A percentile compares a stretch with the other conserved stretches of the same genome.
Evolutionary conservation across 2,797 vertebrate species (phyloP).

Genomic region (Hybognathus amarus): DNA sequence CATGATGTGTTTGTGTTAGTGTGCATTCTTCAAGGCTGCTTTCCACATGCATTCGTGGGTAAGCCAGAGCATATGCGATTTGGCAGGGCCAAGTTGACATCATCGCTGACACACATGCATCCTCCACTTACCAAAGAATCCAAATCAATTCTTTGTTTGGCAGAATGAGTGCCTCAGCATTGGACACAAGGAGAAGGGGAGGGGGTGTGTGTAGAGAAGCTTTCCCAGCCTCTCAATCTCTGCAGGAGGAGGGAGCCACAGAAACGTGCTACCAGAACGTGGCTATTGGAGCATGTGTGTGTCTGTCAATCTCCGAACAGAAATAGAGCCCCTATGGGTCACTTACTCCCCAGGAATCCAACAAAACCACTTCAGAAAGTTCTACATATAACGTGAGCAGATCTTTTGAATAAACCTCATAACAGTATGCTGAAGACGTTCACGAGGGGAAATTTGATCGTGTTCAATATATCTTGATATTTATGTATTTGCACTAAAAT

Average conservation of each 20-base stretch:
- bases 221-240: constrained; percentile 53
- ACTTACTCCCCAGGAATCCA: constrained; percentile 54
- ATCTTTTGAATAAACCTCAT: not conserved
- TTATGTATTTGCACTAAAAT: not conserved
- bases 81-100: constrained; percentile 40
- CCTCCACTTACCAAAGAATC: constrained; percentile 84
- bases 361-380: not conserved
- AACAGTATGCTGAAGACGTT: not conserved
- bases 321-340: constrained; percentile 39
- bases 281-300: constrained; percentile 23
- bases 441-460: not conserved
- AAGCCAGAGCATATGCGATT: constrained; percentile 67
- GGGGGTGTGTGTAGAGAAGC: constrained; percentile 1
- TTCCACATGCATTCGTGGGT: constrained; percentile 65
- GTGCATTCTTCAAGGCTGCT: constrained; percentile 44
- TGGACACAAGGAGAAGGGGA: constrained; percentile 43
- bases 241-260: constrained; percentile 66
- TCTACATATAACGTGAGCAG: not conserved
- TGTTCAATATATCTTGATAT: not conserved
- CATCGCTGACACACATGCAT: constrained; percentile 73
- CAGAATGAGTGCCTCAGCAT: constrained; percentile 58
- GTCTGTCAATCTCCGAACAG: constrained; percentile 20
- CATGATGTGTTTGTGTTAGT: constrained; percentile 53
- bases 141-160: constrained; percentile 77
- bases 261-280: constrained; percentile 52